A percentile compares a stretch with the other conserved stretches of the same genome.
These are phyloP conservation scores for Bradypus variegatus DNA, from an alignment of 2,797 vertebrate species.

Conservation along the genomic window DNA sequence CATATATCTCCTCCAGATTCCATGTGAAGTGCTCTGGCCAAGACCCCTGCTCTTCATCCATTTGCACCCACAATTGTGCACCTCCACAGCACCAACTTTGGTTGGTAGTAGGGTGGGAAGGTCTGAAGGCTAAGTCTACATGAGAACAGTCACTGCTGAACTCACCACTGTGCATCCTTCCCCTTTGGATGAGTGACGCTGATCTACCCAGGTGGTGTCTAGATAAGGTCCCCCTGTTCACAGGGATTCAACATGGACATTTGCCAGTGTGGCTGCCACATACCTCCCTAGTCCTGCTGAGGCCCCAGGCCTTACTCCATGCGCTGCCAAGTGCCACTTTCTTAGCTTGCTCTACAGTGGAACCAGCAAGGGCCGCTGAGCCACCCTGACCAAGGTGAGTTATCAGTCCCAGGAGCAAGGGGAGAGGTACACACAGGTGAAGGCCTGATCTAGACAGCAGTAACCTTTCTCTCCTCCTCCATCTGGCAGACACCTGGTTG, in stretches of 20 bases:
- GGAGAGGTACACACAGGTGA: background rate
- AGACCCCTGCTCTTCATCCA: fast-evolving
- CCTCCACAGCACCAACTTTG: fast-evolving
- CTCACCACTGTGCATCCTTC: background rate
- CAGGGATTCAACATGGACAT: fast-evolving
- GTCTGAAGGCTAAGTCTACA: fast-evolving
- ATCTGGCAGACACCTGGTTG: fast-evolving
- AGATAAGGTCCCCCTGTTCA: fast-evolving
- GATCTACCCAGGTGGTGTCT: background rate
- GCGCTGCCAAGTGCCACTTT: background rate
- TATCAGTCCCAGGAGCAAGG: background rate
- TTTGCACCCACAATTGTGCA: fast-evolving
- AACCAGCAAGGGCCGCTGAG: background rate
- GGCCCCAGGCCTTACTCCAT: background rate
- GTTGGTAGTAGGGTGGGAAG: background rate
- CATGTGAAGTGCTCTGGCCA: no score
- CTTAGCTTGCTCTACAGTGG: fast-evolving
- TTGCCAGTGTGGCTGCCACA: fast-evolving
- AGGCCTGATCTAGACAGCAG: background rate
- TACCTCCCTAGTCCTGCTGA: no score
- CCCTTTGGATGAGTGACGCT: background rate
- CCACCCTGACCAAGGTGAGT: background rate
- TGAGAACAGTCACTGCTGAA: background rate
- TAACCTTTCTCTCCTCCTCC: background rate
- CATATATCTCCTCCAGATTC: no score